These are phyloP conservation scores for Ceratosolen solmsi DNA, from an alignment of 1,140 invertebrate genomes.

Conservation along the genomic window DNA sequence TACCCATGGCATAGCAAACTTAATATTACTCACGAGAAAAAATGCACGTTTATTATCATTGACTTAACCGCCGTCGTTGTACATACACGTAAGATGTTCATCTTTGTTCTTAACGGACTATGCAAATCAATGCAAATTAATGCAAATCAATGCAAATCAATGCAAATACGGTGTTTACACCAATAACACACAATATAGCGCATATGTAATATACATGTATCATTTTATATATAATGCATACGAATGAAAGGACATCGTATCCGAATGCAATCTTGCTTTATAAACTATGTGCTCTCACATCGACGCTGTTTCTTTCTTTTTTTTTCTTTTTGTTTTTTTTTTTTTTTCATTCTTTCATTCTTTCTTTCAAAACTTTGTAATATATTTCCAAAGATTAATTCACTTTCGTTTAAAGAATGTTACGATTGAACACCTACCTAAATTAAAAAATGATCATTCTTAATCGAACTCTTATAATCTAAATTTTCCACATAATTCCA, in stretches of 20 bases:
- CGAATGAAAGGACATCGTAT: conserved; percentile 49
- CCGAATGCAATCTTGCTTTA: conserved; percentile 54
- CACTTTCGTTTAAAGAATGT: conserved; percentile 9
- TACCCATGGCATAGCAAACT: background rate
- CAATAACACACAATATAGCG: conserved; percentile 47
- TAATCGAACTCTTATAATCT: conserved; percentile 38
- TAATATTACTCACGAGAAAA: conserved; percentile 38
- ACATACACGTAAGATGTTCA: conserved; percentile 34
- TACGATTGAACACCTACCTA: conserved; percentile 17
- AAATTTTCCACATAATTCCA: conserved; percentile 29
- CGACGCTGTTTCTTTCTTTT: background rate
- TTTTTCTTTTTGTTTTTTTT: too few species aligned
- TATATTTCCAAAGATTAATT: conserved; percentile 21
- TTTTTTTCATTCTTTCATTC: too few species aligned
- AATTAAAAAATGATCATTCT: conserved; percentile 24
- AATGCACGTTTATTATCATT: conserved; percentile 48
- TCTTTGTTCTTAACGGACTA: conserved; percentile 44
- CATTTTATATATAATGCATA: conserved; percentile 52
- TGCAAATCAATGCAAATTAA: conserved; percentile 49
- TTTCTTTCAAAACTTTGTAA: conserved; percentile 25
- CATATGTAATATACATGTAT: conserved; percentile 52
- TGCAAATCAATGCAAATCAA: conserved; percentile 49
- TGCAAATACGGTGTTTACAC: conserved; percentile 48
- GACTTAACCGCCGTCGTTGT: conserved; percentile 38
- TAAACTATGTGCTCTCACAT: conserved; percentile 39